phyloP scores from a whole-genome alignment of 2,113 vertebrate species.

The Lethenteron camtschaticum region DNA sequence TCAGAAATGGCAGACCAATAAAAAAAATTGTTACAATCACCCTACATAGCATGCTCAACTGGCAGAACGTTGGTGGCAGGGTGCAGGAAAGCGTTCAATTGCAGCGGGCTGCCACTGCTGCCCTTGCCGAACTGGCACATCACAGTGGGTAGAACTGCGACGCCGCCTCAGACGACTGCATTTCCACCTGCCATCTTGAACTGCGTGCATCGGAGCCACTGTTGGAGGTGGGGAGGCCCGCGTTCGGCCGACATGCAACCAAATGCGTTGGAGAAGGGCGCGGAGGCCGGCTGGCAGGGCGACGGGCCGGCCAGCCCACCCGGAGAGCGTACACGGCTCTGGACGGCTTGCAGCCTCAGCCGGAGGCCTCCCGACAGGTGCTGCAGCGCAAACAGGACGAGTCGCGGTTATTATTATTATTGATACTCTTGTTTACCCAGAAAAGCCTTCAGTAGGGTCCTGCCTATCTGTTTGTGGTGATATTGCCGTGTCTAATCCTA shows the following conservation, averaged over 20 bases:
- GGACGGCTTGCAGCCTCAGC: conserved; percentile 85
- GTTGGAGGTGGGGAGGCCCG: background rate
- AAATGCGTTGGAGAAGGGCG: conserved; percentile 13
- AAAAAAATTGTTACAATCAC: too few species aligned
- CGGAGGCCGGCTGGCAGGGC: conserved; percentile 47
- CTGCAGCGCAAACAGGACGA: conserved; percentile 19
- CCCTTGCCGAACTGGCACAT: conserved; percentile 14
- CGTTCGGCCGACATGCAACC: background rate
- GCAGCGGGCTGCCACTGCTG: background rate
- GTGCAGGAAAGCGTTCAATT: too few species aligned
- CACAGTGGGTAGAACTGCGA: conserved; percentile 97
- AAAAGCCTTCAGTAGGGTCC: too few species aligned
- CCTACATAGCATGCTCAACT: too few species aligned
- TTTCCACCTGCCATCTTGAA: conserved; percentile 99
- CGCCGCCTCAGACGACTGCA: conserved; percentile 90
- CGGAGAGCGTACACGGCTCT: conserved; percentile 67
- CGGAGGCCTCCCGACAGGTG: conserved; percentile 85
- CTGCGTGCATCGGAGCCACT: conserved; percentile 89
- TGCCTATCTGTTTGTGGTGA: too few species aligned
- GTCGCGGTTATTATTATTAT: too few species aligned
- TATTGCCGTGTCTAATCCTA: too few species aligned
- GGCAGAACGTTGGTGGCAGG: too few species aligned
- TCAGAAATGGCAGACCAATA: too few species aligned
- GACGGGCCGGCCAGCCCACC: conserved; percentile 30
- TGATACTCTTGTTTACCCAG: too few species aligned